Conservation (phyloP, 2,888 invertebrate genomes). For the Chymomyza fuscimana region DNA sequence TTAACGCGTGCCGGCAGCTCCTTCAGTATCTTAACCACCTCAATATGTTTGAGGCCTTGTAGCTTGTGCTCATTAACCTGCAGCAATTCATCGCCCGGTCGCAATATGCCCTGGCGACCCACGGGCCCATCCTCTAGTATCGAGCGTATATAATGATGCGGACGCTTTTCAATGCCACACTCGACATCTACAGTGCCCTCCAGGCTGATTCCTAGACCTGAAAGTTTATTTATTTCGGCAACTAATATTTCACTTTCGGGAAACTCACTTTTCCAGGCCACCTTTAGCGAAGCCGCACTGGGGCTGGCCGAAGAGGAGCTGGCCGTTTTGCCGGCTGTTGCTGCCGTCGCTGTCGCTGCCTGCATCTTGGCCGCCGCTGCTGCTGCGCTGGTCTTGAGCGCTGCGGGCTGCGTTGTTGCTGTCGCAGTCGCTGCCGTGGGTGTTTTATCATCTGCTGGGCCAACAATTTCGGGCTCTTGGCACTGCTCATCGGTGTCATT, state of each 20-base stretch:
- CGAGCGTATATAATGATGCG: slow-evolving; percentile 99
- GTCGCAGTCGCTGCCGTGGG: slow-evolving; percentile 37
- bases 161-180: slow-evolving; percentile 96
- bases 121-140: slow-evolving; percentile 98
- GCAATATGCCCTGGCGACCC: slow-evolving; percentile 92
- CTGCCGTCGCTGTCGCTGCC: slow-evolving; percentile 20
- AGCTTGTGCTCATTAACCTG: slow-evolving; percentile 96
- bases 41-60: slow-evolving; percentile 96
- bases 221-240: slow-evolving; percentile 94
- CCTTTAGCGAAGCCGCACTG: slow-evolving; percentile 86
- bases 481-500: slow-evolving; percentile 67
- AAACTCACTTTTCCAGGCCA: slow-evolving; percentile 90
- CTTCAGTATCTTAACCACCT: slow-evolving; percentile 96
- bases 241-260: slow-evolving; percentile 92
- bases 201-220: slow-evolving; percentile 96
- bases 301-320: slow-evolving; percentile 81
- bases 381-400: slow-evolving; percentile 28
- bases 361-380: slow-evolving; percentile 13
- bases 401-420: slow-evolving; percentile 24
- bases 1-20: slow-evolving; percentile 94
- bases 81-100: slow-evolving; percentile 96
- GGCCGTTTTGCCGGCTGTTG: slow-evolving; percentile 76
- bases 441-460: slow-evolving; percentile 19
- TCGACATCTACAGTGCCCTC: slow-evolving; percentile 99
- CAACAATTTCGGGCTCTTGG: slow-evolving; percentile 45